Percentiles rank a stretch among this genome's conserved stretches.
phyloP scores from a whole-genome alignment of 2,797 vertebrate species.

The Lemur catta region DNA sequence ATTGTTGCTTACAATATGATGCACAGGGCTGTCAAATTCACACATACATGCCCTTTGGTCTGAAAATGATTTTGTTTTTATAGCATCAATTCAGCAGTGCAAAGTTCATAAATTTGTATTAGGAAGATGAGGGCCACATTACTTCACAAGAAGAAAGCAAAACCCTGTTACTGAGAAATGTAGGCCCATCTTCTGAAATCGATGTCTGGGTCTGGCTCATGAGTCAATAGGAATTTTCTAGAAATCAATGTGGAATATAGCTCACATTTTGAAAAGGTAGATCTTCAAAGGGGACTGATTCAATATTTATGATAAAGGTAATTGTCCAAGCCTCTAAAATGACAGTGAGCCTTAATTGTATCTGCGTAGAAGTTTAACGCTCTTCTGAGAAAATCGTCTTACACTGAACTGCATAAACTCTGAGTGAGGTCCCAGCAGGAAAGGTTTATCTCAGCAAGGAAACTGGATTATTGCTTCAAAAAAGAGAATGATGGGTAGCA shows the following conservation, averaged over 20 bases:
- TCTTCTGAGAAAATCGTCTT: conserved; percentile 78
- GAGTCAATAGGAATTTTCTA: conserved; percentile 73
- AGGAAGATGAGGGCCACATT: conserved; percentile 78
- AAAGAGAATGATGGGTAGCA: conserved; percentile 62
- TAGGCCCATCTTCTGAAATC: conserved; percentile 37
- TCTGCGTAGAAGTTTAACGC: conserved; percentile 66
- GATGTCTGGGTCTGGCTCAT: neutral
- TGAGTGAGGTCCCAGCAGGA: conserved; percentile 55
- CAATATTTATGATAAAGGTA: conserved; percentile 78
- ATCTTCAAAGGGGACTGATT: conserved; percentile 78
- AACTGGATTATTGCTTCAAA: conserved; percentile 74
- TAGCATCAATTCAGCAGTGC: conserved; percentile 80
- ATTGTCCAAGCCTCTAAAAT: conserved; percentile 73
- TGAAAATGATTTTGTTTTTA: conserved; percentile 85
- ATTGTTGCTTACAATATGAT: conserved; percentile 81
- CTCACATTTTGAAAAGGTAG: conserved; percentile 79
- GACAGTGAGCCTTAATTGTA: conserved; percentile 77
- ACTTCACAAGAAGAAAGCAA: conserved; percentile 77
- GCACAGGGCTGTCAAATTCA: conserved; percentile 84
- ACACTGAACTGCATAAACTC: conserved; percentile 77
- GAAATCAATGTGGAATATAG: conserved; percentile 82
- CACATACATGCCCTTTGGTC: conserved; percentile 82
- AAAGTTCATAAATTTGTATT: conserved; percentile 87
- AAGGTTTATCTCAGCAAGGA: conserved; percentile 74
- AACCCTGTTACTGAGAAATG: conserved; percentile 77